These are phyloP conservation scores for Theocolax elegans DNA, from an alignment of 1,140 invertebrate genomes.

Conservation along the genomic window DNA sequence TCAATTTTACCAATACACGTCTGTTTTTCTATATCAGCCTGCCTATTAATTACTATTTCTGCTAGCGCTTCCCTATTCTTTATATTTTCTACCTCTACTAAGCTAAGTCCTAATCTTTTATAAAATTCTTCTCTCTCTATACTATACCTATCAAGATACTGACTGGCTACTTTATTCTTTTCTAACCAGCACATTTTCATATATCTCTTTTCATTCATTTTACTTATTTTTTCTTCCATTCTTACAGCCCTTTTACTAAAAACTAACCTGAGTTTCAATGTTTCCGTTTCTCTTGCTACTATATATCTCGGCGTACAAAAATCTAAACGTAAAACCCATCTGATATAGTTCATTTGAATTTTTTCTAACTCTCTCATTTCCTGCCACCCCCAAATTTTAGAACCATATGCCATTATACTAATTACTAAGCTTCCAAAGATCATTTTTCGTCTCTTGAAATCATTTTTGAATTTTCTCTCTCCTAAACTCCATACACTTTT, in stretches of 20 bases:
- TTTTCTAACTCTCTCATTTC: slow-evolving; percentile 32
- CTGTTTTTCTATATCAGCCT: too few species aligned
- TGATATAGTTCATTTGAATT: slow-evolving; percentile 26
- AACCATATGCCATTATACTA: slow-evolving; percentile 40
- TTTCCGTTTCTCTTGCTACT: slow-evolving; percentile 17
- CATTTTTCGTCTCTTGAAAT: slow-evolving; percentile 30
- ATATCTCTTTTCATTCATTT: too few species aligned
- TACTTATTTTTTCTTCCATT: slow-evolving; percentile 27
- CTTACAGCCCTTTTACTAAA: slow-evolving; percentile 18
- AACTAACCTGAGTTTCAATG: slow-evolving; percentile 8
- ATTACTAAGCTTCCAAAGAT: slow-evolving; percentile 29
- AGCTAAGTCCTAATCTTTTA: too few species aligned
- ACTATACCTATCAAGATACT: not conserved
- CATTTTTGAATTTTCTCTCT: too few species aligned
- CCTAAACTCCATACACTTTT: slow-evolving; percentile 36
- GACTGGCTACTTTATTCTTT: too few species aligned
- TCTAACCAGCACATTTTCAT: too few species aligned
- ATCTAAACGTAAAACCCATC: slow-evolving; percentile 38
- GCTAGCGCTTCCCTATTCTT: not conserved
- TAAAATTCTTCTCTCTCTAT: not conserved
- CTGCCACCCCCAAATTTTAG: slow-evolving; percentile 42
- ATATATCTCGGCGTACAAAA: slow-evolving; percentile 38
- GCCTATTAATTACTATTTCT: not conserved
- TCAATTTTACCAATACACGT: too few species aligned
- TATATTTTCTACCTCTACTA: too few species aligned